Evolutionary conservation across 2,113 vertebrate species (phyloP), one percentile per base, ranked within the genome.

Genomic region (Peromyscus californicus): DNA sequence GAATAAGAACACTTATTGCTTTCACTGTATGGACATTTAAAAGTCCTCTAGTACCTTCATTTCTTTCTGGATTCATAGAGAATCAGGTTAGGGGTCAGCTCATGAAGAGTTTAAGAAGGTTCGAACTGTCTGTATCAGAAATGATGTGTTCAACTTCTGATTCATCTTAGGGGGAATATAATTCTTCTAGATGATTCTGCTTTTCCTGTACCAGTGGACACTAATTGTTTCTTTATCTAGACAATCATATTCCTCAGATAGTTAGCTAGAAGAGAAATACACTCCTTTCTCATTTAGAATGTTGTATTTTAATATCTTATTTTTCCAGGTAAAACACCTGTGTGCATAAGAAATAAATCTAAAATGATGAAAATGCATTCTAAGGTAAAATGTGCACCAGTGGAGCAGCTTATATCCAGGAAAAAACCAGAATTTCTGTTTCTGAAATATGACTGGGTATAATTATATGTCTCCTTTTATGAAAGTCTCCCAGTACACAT

Each of bases 381-480:
- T 86, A 4, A 67, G 42, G 17, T 54, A 70, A 87, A 70, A 51
- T n/a, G 19, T n/a, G 33, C 21, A 88, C 45, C 59, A 36, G 48
- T 78, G 16, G 42, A 21, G 39, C 51, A 86, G 36, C 33, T 45
- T 10, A 36, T 54, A 13, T 78, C 36, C 17, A 13, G 82, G 31
- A 89, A 76, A 63, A 42, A 11, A 11, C 19, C 29, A 39, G 15
- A 16, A 1, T 88, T 86, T 69, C 21, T 69, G 42, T 5, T 93
- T 92, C 75, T 79, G 42, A 82, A 94, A 91, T 83, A 42, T 76
- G 36, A 96, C 72, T 57, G 63, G 13, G 13, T 78, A 59, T 54
- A 31, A 80, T 3, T 4, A 31, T n/a, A 48, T 29, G 89, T 92
- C 45, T 61, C 3, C 69, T 75, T 89, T 74, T 21, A 17, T 16